These are phyloP conservation scores for Nycticryphes semicollaris DNA, from an alignment of 2,113 vertebrate genomes.

Conservation along the genomic window DNA sequence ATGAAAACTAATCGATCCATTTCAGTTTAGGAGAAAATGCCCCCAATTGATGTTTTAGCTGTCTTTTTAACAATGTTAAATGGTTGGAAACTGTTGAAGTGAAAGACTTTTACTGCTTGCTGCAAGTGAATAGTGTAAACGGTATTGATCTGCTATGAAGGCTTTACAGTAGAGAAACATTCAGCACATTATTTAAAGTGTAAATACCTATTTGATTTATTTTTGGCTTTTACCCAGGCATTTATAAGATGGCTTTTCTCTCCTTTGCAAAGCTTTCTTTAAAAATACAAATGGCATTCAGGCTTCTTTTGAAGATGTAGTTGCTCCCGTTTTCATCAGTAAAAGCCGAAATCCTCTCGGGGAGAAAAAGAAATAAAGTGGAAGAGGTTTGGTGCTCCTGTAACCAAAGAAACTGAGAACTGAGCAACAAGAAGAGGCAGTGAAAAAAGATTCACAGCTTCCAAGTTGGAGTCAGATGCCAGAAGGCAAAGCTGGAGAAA, in stretches of 20 bases:
- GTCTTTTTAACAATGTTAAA: conserved; percentile 72
- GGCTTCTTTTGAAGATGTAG: not conserved
- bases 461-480: not conserved
- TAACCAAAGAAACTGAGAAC: not conserved
- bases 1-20: conserved; percentile 48
- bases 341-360: not conserved
- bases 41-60: conserved; percentile 47
- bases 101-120: conserved; percentile 62
- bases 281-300: not conserved
- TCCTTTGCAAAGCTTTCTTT: conserved; percentile 30
- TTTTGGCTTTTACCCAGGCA: conserved; percentile 33
- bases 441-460: conserved; percentile 27
- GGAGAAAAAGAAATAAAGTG: not conserved
- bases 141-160: conserved; percentile 71
- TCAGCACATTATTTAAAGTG: conserved; percentile 65
- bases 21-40: conserved; percentile 65
- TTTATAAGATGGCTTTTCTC: not conserved
- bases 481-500: not conserved
- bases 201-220: conserved; percentile 69
- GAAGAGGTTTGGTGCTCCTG: not conserved
- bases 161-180: conserved; percentile 57
- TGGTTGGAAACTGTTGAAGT: conserved; percentile 58
- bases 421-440: conserved; percentile 9
- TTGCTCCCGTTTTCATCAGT: conserved; percentile 22
- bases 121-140: conserved; percentile 65